Evolutionary conservation across 2,888 invertebrate species (phyloP), one percentile per base, ranked within the genome.

Genomic region (Cephus rjabovi): DNA sequence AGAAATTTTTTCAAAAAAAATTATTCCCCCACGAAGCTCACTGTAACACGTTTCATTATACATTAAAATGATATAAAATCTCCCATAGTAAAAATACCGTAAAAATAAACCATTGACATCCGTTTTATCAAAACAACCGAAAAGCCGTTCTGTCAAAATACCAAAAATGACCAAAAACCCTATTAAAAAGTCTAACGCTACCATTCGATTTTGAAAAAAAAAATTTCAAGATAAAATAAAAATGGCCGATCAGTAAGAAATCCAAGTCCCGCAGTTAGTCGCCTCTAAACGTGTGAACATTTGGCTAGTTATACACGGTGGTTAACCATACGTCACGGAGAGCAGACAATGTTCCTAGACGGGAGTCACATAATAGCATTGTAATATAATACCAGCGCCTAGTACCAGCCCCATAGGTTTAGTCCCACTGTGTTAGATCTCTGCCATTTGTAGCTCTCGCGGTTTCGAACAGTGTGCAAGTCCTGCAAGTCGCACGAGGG

Each of bases 321-420:
- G 87, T 87, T 88, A 87, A 86, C 87, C 87, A 86, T 87, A 87
- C 88, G 87, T 87, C 87, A 86, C 84, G 81, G 76, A 75, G 78
- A 76, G 81, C 74, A 79, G 70, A 85, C 86, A 87, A 87, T 87
- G 84, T 84, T 78, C 79, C 76, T 81, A 81, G 79, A 83, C 82
- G 83, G 85, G 84, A 84, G 86, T 87, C 83, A 82, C 83, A 88
- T 87, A 87, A 88, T 88, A 80, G 81, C 81, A 85, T 85, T 87
- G 86, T 88, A 86, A 88, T 83, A 82, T 85, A 85, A 88, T 87
- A 88, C 83, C 81, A 80, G 79, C 76, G 77, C 74, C 79, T 81
- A 69, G 31, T 71, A 71, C 71, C 71, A 71, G 2, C 71, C 71
- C 71, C 31, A 71, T 71, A 71, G 30, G 15, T 33, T 23, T 71